phyloP scores from a whole-genome alignment of 2,113 vertebrate species.

The Xenopus tropicalis region UCB_Xtro_10.0 CM004444.2:163147001-163147500 shows the following conservation, averaged over 20 bases:
- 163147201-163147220: conserved; percentile 35
- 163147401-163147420: background rate
- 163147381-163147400: conserved; percentile 42
- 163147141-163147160: background rate
- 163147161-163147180: background rate
- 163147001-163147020: too few species aligned
- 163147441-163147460: too few species aligned
- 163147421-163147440: background rate
- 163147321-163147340: conserved; percentile 59
- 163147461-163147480: too few species aligned
- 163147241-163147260: conserved; percentile 49
- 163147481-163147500: too few species aligned
- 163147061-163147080: too few species aligned
- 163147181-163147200: conserved; percentile 11
- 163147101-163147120: background rate
- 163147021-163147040: too few species aligned
- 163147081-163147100: too few species aligned
- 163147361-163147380: conserved; percentile 50
- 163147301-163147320: conserved; percentile 50
- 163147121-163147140: background rate
- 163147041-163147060: too few species aligned
- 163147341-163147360: conserved; percentile 48
- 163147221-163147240: conserved; percentile 40
- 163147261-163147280: conserved; percentile 49
- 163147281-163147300: conserved; percentile 50